A percentile compares a stretch with the other conserved stretches of the same genome.
These are phyloP conservation scores for Pluvialis apricaria DNA, from an alignment of 2,113 vertebrate genomes.

Conservation along the genomic window DNA sequence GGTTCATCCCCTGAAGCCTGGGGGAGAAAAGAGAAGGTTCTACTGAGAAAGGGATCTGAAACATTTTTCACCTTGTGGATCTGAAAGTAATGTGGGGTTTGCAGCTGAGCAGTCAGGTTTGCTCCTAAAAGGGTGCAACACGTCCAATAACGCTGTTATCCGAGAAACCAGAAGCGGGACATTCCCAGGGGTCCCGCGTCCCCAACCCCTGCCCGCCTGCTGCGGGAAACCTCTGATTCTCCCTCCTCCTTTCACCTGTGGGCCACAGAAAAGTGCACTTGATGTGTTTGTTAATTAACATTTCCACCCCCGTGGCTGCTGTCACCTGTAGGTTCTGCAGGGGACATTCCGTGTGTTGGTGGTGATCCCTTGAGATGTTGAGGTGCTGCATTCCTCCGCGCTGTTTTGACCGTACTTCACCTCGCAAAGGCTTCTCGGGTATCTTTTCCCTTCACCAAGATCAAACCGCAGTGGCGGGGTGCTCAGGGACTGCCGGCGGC, in stretches of 20 bases:
- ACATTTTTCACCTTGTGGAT: rapidly evolving
- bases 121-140: not conserved
- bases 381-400: rapidly evolving
- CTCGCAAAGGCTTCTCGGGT: not conserved
- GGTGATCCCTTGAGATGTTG: not conserved
- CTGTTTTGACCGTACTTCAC: not conserved
- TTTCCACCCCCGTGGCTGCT: not conserved
- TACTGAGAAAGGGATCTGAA: not conserved
- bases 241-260: not conserved
- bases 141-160: rapidly evolving
- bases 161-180: not conserved
- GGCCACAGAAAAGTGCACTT: not conserved
- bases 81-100: not conserved
- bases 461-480: rapidly evolving
- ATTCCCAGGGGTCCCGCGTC: not conserved
- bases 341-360: not conserved
- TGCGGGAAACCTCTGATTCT: not conserved
- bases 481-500: rapidly evolving
- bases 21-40: not conserved
- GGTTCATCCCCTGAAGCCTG: not conserved
- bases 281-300: not conserved
- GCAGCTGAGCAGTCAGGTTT: not conserved
- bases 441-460: rapidly evolving
- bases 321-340: not conserved
- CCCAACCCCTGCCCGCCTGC: not conserved